Conservation (phyloP, 2,797 vertebrate genomes). For the Brachyrhaphis roseni region DNA sequence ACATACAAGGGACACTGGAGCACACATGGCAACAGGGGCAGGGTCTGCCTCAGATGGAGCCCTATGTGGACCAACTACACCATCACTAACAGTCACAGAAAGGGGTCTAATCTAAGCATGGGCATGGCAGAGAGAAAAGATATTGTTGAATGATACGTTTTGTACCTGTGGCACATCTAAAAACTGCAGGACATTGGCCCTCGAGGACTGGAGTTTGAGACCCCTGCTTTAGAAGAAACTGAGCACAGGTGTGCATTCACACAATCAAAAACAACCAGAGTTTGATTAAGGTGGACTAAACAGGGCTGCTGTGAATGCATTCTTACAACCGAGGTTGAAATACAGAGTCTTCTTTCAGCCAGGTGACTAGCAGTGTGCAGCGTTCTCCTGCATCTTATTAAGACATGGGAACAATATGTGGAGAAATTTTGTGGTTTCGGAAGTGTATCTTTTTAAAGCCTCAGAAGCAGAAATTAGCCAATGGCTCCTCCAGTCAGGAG, state of each 20-base stretch:
- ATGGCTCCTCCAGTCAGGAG: not conserved
- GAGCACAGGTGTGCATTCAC: no score
- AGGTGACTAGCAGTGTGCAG: not conserved
- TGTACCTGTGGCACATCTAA: no score
- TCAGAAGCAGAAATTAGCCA: not conserved
- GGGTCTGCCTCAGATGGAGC: not conserved
- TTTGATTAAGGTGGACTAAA: no score
- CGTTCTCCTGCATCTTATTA: not conserved
- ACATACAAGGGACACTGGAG: constrained; percentile 17
- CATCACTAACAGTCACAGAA: not conserved
- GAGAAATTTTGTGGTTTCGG: not conserved
- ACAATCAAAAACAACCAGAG: no score
- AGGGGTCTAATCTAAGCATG: not conserved
- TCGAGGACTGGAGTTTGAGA: no score
- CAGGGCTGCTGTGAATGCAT: no score
- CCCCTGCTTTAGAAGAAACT: no score
- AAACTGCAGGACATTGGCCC: no score
- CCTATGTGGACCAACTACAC: not conserved
- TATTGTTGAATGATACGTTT: no score
- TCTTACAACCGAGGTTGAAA: not conserved
- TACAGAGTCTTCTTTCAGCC: not conserved
- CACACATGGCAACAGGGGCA: constrained; percentile 7
- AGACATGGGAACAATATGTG: not conserved
- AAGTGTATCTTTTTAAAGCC: not conserved
- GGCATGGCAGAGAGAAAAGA: no score